Evolutionary conservation across 2,113 vertebrate species (phyloP).

Genomic region (Lamprologus ornatipinnis): DNA sequence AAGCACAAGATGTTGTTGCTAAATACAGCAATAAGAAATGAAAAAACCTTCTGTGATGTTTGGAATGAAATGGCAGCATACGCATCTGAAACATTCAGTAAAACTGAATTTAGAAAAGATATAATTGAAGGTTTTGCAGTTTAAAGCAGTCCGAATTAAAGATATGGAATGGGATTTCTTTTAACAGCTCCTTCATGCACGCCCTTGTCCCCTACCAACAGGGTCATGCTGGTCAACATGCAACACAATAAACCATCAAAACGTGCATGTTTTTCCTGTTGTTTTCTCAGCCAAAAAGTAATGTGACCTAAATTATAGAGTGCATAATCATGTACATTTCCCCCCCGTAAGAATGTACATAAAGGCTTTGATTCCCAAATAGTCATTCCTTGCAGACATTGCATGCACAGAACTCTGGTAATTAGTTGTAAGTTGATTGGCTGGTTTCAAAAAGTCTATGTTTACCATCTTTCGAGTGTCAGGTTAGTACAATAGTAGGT

Average conservation of each 20-base stretch:
- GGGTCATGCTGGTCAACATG: not conserved
- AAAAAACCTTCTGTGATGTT: not conserved
- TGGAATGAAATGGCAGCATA: not conserved
- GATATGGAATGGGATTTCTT: not conserved
- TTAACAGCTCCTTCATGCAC: not conserved
- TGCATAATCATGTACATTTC: not conserved
- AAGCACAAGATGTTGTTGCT: not conserved
- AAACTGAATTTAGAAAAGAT: not conserved
- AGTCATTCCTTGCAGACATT: not conserved
- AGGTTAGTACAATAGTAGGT: not conserved
- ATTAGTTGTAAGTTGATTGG: not conserved
- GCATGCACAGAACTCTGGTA: not conserved
- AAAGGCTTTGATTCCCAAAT: not conserved
- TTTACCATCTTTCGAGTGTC: not conserved
- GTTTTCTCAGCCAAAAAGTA: not conserved
- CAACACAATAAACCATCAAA: not conserved
- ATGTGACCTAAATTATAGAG: slow-evolving; percentile 1
- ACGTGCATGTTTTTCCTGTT: not conserved
- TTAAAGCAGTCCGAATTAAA: not conserved
- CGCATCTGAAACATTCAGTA: not conserved
- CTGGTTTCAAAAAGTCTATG: not conserved
- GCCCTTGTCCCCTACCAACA: not conserved
- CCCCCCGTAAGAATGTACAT: not conserved
- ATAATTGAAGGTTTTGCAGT: not conserved
- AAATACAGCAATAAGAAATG: not conserved